Base-by-base conservation (phyloP, 2,888 invertebrate species). In the Pristionchus exspectatus region DNA sequence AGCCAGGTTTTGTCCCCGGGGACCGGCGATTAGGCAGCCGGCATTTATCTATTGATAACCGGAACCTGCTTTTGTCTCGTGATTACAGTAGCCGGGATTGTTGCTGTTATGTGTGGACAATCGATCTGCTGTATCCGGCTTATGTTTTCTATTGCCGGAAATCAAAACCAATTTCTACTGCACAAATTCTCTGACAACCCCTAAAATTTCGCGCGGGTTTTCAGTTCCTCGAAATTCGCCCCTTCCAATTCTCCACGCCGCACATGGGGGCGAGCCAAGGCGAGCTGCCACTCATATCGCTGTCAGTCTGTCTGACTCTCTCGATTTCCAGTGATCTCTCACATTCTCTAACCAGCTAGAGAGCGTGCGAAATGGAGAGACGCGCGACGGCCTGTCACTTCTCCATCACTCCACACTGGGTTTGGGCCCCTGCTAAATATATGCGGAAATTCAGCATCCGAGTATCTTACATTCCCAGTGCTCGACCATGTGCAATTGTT, bases 11-110 rank as follows among this genome's bases (percentile, higher is more conserved):
- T 1, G 14, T 59, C 59, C 59, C 63, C 10, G 24, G 63, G 24
- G 63, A 63, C 63, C 63, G 63, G 63, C n/a, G 63, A 63, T 63
- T 63, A 63, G 63, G n/a, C n/a, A n/a, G 63, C 63, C 63, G 63
- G 63, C 24, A 4, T 24, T 63, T 63, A 24, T 24, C 10, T n/a
- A 3, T 63, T n/a, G 2, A 7, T 63, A 0, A 38, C 38, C 38
- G 38, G 38, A 38, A 38, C 38, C 38, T 2, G 38, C 38, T 38
- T 38, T 38, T 2, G 38, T 38, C 38, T 38, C 38, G 38, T 38
- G 38, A 38, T 38, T 38, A 38, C 38, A 3, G 38, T 38, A 38
- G 38, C 38, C 38, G 38, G 38, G 5, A 38, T n/a, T n/a, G n/a
- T n/a, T n/a, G n/a, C n/a, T n/a, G n/a, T n/a, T n/a, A n/a, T n/a